Evolutionary conservation across 2,113 vertebrate species (phyloP).

Genomic region (Oreochromis aureus): DNA sequence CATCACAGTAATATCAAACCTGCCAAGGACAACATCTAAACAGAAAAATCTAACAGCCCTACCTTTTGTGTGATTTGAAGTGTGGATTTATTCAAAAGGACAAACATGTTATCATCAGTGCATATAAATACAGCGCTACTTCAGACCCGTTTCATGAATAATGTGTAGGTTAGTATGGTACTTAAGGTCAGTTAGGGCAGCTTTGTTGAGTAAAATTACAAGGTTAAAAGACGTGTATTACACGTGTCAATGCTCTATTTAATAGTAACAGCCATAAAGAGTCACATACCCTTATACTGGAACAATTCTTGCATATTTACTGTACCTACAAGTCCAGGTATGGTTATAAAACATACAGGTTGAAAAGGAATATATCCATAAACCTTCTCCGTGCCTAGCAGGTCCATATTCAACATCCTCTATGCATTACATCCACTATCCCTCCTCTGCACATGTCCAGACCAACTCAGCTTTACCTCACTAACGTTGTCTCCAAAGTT

Average conservation of each 20-base stretch:
- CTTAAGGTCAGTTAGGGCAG: not conserved
- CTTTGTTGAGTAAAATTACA: not conserved
- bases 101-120: not conserved
- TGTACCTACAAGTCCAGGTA: not conserved
- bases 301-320: not conserved
- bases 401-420: not conserved
- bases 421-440: not conserved
- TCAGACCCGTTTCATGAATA: not conserved
- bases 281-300: not conserved
- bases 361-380: not conserved
- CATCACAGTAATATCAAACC: not conserved
- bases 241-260: accelerated
- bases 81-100: not conserved
- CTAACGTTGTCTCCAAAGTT: not conserved
- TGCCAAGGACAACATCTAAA: not conserved
- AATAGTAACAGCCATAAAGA: not conserved
- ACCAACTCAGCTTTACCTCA: not conserved
- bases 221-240: not conserved
- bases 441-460: not conserved
- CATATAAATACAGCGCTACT: not conserved
- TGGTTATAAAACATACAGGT: not conserved
- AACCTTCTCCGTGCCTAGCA: not conserved
- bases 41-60: not conserved
- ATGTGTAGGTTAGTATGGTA: not conserved
- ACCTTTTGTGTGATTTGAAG: not conserved